phyloP scores from a whole-genome alignment of 1,140 invertebrate species.

The Augochlora pura region DNA sequence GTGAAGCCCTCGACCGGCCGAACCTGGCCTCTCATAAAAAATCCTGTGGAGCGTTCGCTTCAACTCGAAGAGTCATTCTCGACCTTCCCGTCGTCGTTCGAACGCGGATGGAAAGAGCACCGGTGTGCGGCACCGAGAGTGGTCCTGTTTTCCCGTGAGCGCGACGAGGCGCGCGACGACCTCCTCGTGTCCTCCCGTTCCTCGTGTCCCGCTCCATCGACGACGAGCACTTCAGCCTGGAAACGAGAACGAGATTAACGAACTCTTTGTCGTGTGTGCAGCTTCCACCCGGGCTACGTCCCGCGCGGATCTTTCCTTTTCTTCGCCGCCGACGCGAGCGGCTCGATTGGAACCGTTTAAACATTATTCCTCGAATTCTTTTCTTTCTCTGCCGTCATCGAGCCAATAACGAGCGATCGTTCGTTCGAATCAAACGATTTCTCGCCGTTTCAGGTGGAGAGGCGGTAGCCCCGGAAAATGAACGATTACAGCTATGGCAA shows the following conservation, averaged over 20 bases:
- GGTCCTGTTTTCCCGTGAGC: slow-evolving; percentile 26
- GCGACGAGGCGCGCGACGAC: slow-evolving; percentile 23
- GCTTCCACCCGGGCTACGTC: background rate
- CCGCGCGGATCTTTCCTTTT: background rate
- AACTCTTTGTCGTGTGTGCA: slow-evolving; percentile 21
- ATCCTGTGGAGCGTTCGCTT: slow-evolving; percentile 52
- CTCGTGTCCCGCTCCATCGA: slow-evolving; percentile 21
- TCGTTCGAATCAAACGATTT: background rate
- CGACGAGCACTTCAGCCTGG: slow-evolving; percentile 20
- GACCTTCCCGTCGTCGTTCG: slow-evolving; percentile 40
- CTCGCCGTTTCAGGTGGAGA: background rate
- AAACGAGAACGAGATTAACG: slow-evolving; percentile 44
- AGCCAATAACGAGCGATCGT: background rate
- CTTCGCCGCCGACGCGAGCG: background rate
- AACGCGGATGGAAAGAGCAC: slow-evolving; percentile 35
- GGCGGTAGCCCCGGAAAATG: slow-evolving; percentile 51
- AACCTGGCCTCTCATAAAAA: slow-evolving; percentile 57
- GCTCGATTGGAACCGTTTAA: slow-evolving; percentile 37
- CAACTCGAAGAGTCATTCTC: slow-evolving; percentile 56
- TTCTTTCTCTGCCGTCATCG: no score
- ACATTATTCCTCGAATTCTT: background rate
- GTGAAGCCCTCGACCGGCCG: slow-evolving; percentile 52
- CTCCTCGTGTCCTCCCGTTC: slow-evolving; percentile 5
- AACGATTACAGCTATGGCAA: slow-evolving; percentile 60
- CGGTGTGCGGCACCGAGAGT: background rate